Evolutionary conservation across 2,888 invertebrate species (phyloP), one percentile per base, ranked within the genome.

Genomic region (Habrosyne pyritoides): DNA sequence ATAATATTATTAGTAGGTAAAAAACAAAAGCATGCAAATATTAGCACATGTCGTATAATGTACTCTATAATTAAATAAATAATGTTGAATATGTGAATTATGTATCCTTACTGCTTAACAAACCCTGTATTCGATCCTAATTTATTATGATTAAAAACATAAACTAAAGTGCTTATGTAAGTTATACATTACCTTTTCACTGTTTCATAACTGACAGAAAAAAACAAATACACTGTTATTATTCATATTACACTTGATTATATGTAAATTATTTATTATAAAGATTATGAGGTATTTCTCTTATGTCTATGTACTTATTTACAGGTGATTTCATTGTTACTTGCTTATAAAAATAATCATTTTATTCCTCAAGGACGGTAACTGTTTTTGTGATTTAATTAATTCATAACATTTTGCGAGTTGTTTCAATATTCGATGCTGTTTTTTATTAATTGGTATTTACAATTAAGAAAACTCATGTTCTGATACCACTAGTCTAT

Each of bases 61-160:
- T 12, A 2, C 8, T 30, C 12, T 30, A 12, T 5, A 12, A 30
- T 28, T n/a, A n/a, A n/a, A n/a, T 36, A 36, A 18, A 42, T 42
- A 42, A 42, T 12, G 42, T 18, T 42, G 42, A 42, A 18, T 8
- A 7, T n/a, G n/a, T 42, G 42, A 12, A 42, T 18, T 42, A n/a
- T n/a, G n/a, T n/a, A 42, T 63, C 67, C 71, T 73, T 68, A 69
- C 59, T 56, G 51, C 57, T 60, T 66, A 71, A 70, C 64, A 65
- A 72, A 78, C 79, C 77, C 79, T 77, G 77, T 78, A 75, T 78
- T 57, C 60, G 79, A 77, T 77, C 77, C 79, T 75, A 64, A 62
- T 64, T 63, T 52, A 36, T 55, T 57, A 50, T 8, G 18, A 18
- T 21, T 1, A 12, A 24, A 24, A 48, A 24, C 6, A 8, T 22